Evolutionary conservation across 2,113 vertebrate species (phyloP).

Genomic region (Leptosomus discolor): DNA sequence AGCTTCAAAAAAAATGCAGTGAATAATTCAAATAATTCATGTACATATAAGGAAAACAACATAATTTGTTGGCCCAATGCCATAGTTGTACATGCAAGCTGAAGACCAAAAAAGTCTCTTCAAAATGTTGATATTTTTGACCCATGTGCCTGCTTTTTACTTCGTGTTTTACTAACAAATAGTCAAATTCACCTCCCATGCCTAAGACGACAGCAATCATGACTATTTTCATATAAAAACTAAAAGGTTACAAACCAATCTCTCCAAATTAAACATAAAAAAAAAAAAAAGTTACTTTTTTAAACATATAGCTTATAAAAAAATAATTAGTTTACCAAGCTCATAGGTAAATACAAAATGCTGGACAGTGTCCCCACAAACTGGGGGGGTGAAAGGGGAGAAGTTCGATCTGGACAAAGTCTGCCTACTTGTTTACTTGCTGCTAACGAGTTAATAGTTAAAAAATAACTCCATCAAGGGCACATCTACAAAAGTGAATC

Average conservation of each 20-base stretch:
- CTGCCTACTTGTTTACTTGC: slow-evolving; percentile 51
- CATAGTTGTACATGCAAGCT: neutral
- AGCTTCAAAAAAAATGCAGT: neutral
- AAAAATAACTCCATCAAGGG: slow-evolving; percentile 54
- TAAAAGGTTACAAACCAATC: neutral
- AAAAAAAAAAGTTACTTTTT: neutral
- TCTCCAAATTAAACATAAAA: neutral
- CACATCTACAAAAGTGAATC: neutral
- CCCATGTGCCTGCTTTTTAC: neutral
- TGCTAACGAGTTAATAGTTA: slow-evolving; percentile 51
- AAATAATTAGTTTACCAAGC: neutral
- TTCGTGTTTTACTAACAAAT: neutral
- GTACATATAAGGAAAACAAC: slow-evolving; percentile 26
- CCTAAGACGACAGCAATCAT: neutral
- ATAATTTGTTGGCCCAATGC: slow-evolving; percentile 7
- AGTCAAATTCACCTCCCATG: neutral
- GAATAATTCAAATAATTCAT: slow-evolving; percentile 19
- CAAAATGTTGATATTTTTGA: neutral
- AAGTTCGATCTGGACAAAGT: slow-evolving; percentile 32
- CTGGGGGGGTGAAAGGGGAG: neutral
- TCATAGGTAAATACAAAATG: neutral
- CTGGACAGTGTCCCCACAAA: neutral
- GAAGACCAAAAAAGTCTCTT: slow-evolving; percentile 6
- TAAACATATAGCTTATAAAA: neutral
- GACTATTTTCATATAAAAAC: neutral